phyloP scores from a whole-genome alignment of 2,888 invertebrate genomes.

The Lycia hirtaria region DNA sequence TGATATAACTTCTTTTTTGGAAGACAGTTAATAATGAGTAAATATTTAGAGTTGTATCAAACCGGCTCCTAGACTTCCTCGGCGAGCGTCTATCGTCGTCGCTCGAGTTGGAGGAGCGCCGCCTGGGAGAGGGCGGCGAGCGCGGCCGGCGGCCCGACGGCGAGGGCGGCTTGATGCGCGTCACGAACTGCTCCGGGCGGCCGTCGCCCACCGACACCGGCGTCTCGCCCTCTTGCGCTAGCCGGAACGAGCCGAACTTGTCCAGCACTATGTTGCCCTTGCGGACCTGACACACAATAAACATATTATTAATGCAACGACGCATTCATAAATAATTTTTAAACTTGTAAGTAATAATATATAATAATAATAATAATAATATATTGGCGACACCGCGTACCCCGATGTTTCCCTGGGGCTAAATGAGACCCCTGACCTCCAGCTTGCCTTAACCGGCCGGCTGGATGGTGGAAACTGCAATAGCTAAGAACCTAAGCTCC shows the following conservation, averaged over 20 bases:
- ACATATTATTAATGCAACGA: neutral
- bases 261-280: conserved; percentile 88
- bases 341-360: too few species aligned
- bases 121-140: conserved; percentile 75
- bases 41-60: too few species aligned
- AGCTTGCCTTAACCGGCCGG: too few species aligned
- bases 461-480: too few species aligned
- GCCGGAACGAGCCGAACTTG: conserved; percentile 90
- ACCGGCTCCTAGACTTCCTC: conserved; percentile 77
- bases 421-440: too few species aligned
- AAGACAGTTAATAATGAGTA: too few species aligned
- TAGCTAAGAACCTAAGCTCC: too few species aligned
- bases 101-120: conserved; percentile 77
- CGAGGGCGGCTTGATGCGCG: conserved; percentile 75
- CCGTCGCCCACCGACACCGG: conserved; percentile 77
- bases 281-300: conserved; percentile 66
- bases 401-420: too few species aligned
- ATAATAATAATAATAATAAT: too few species aligned
- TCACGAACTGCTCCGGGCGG: conserved; percentile 83
- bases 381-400: too few species aligned
- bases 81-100: conserved; percentile 68
- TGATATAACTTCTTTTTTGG: too few species aligned
- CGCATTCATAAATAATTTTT: neutral
- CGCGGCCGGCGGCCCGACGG: conserved; percentile 72
- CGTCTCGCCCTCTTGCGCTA: conserved; percentile 85